A percentile compares a stretch with the other conserved stretches of the same genome.
phyloP scores from a whole-genome alignment of 2,888 invertebrate species.

The Aphidoletes aphidimyza region DNA sequence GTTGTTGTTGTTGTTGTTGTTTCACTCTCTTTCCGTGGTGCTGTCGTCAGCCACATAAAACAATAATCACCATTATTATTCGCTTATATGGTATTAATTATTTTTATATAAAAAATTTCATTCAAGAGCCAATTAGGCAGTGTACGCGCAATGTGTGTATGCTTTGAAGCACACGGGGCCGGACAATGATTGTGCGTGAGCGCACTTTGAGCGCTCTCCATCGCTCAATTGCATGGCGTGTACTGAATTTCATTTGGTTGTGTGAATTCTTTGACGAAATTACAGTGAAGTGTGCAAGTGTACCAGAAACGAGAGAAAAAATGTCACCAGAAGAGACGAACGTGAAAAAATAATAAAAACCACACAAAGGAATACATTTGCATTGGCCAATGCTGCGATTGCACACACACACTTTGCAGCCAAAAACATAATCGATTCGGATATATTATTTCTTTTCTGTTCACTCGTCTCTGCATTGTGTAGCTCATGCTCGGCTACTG shows the following conservation, averaged over 20 bases:
- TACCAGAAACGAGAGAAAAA: not conserved
- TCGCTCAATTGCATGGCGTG: too few relatives aligned
- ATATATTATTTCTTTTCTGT: not conserved
- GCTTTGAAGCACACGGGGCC: too few relatives aligned
- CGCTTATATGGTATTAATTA: constrained; percentile 54
- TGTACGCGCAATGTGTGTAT: constrained; percentile 43
- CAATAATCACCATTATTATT: constrained; percentile 52
- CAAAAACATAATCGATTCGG: constrained; percentile 29
- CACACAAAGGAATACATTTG: constrained; percentile 31
- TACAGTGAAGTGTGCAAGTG: constrained; percentile 20
- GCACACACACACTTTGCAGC: not conserved
- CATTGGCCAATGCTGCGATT: constrained; percentile 39
- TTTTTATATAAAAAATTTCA: constrained; percentile 52
- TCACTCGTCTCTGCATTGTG: not conserved
- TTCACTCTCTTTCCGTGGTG: not conserved
- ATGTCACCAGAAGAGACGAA: not conserved
- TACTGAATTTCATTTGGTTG: constrained; percentile 21
- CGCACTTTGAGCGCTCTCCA: too few relatives aligned
- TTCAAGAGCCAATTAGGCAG: constrained; percentile 54
- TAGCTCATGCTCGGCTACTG: not conserved
- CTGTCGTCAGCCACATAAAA: constrained; percentile 44
- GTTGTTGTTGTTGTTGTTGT: not conserved
- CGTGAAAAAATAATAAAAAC: not conserved
- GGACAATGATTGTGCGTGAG: not conserved
- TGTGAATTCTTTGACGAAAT: constrained; percentile 45